phyloP scores from a whole-genome alignment of 2,113 vertebrate species.

The Colistium nudipinnis region DNA sequence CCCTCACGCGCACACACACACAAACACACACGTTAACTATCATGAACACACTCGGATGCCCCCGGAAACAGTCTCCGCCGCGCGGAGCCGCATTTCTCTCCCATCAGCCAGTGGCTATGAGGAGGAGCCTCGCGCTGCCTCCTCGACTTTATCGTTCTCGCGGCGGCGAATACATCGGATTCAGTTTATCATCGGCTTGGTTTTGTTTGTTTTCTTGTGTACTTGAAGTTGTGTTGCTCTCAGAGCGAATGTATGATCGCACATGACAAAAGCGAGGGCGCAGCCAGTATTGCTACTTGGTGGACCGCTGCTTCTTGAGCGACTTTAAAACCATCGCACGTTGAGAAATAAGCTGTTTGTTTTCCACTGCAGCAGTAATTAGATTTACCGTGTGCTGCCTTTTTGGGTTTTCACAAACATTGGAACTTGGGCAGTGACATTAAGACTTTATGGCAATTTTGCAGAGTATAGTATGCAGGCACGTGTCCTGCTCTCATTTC shows the following conservation, averaged over 20 bases:
- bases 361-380: conserved; percentile 52
- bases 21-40: conserved; percentile 64
- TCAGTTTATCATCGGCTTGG: conserved; percentile 38
- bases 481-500: not conserved
- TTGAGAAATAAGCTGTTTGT: conserved; percentile 56
- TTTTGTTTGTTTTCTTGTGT: conserved; percentile 25
- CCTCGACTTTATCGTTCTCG: conserved; percentile 55
- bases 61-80: conserved; percentile 29
- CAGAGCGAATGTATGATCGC: conserved; percentile 51
- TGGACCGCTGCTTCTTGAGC: conserved; percentile 38
- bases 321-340: conserved; percentile 29
- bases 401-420: conserved; percentile 43
- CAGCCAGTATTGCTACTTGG: conserved; percentile 45
- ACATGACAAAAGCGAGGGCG: conserved; percentile 42
- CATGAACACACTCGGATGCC: conserved; percentile 52
- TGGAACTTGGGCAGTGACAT: conserved; percentile 47
- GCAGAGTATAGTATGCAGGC: conserved; percentile 24
- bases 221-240: conserved; percentile 31
- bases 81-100: conserved; percentile 52
- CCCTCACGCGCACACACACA: too few species aligned
- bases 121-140: conserved; percentile 53
- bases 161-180: conserved; percentile 47
- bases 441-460: conserved; percentile 52
- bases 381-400: conserved; percentile 43
- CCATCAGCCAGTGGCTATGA: conserved; percentile 52